Conservation (phyloP, 2,797 vertebrate species). For the Syngnathus rostellatus region DNA sequence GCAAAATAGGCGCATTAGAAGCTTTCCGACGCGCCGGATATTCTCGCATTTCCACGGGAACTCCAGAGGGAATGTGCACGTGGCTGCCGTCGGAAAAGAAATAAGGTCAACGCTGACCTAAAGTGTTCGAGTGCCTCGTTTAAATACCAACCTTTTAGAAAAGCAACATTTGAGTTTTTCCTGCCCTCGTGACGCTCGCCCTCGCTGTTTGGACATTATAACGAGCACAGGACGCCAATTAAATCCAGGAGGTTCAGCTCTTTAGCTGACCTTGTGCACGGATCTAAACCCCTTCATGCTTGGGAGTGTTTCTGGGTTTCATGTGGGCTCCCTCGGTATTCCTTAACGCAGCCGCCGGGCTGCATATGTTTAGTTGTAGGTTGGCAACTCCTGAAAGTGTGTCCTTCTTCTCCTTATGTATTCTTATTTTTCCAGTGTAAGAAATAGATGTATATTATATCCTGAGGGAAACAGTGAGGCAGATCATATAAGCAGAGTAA, state of each 20-base stretch:
- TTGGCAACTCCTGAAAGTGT: conserved; percentile 3
- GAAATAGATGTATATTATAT: conserved; percentile 18
- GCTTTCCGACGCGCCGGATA: not conserved
- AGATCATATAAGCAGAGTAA: not conserved
- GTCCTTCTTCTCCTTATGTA: conserved; percentile 11
- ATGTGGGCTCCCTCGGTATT: conserved; percentile 5
- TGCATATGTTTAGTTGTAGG: not conserved
- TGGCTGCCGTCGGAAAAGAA: conserved; percentile 35
- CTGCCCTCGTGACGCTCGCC: not conserved
- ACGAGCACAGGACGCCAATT: conserved; percentile 4
- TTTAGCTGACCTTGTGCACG: not conserved
- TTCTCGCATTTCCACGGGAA: not conserved
- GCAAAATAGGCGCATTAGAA: not conserved
- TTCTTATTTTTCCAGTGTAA: conserved; percentile 15
- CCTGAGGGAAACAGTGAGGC: conserved; percentile 9
- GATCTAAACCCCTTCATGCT: not conserved
- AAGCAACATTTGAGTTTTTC: conserved; percentile 4
- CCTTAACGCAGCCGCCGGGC: conserved; percentile 1
- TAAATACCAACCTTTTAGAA: conserved; percentile 32
- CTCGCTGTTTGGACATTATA: conserved; percentile 2
- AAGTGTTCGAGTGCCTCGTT: conserved; percentile 65
- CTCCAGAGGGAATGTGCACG: conserved; percentile 13
- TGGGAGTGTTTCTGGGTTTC: conserved; percentile 3
- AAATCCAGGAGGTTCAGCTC: not conserved
- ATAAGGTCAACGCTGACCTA: conserved; percentile 54